Conservation (phyloP, 1,140 invertebrate genomes). For the Hermatobates lingyangjiaoensis region DNA sequence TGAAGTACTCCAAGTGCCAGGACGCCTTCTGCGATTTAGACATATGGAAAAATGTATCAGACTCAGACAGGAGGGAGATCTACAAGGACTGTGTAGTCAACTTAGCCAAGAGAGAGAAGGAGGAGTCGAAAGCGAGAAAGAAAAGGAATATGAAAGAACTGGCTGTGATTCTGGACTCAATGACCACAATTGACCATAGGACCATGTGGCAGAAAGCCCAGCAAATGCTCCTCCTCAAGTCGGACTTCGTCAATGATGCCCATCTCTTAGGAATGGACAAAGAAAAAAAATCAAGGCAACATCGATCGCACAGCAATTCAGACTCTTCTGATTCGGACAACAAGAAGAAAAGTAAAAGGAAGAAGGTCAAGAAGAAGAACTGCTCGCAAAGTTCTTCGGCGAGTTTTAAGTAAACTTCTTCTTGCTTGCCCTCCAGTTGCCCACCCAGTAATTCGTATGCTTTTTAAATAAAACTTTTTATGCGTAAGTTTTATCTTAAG, state of each 20-base stretch:
- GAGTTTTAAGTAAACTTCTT: too few relatives aligned
- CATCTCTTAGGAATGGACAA: constrained; percentile 76
- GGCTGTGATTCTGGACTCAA: constrained; percentile 78
- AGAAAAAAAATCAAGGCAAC: too few relatives aligned
- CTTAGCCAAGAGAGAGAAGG: constrained; percentile 86
- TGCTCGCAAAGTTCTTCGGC: too few relatives aligned
- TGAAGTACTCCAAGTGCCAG: constrained; percentile 66
- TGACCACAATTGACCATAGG: constrained; percentile 78
- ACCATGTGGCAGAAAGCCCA: constrained; percentile 98
- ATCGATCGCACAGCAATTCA: too few relatives aligned
- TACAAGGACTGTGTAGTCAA: constrained; percentile 92
- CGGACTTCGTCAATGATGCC: constrained; percentile 84
- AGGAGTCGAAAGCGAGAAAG: constrained; percentile 75
- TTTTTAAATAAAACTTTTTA: too few relatives aligned
- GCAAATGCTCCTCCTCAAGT: constrained; percentile 80
- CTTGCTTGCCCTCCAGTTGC: too few relatives aligned
- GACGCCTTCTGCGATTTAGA: constrained; percentile 65
- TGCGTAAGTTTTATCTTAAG: too few relatives aligned
- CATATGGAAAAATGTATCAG: constrained; percentile 78
- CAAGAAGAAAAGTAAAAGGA: too few relatives aligned
- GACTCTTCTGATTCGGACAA: too few relatives aligned
- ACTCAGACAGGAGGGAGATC: constrained; percentile 83
- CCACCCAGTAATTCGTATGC: too few relatives aligned
- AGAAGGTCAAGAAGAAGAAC: too few relatives aligned
- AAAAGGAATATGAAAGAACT: constrained; percentile 93